A percentile compares a stretch with the other conserved stretches of the same genome.
Conservation (phyloP, 2,888 invertebrate species). For the Pristionchus japonicus region DNA sequence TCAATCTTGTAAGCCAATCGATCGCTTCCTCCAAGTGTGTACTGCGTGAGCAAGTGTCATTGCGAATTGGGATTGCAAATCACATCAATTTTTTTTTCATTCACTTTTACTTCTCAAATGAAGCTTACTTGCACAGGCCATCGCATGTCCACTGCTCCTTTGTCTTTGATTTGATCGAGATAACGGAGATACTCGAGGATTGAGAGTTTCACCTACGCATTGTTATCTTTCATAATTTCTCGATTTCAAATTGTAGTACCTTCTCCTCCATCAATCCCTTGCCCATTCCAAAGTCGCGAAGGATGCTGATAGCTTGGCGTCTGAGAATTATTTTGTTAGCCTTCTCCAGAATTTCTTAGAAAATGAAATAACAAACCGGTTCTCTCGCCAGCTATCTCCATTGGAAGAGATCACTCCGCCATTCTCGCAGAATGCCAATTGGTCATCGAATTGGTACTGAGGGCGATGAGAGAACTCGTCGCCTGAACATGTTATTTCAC, state of each 20-base stretch:
- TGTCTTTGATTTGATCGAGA: not conserved
- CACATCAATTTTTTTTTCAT: not conserved
- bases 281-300: conserved; percentile 27
- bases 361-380: too few relatives aligned
- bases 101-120: not conserved
- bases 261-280: conserved; percentile 29
- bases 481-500: not conserved
- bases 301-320: not conserved
- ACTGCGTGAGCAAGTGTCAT: too few relatives aligned
- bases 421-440: conserved; percentile 3
- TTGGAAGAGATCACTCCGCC: not conserved
- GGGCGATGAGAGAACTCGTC: not conserved
- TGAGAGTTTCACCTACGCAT: not conserved
- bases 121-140: not conserved
- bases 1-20: too few relatives aligned
- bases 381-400: conserved; percentile 17
- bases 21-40: too few relatives aligned
- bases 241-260: not conserved
- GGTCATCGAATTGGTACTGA: not conserved
- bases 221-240: not conserved
- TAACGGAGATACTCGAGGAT: not conserved
- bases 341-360: not conserved
- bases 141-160: not conserved
- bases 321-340: not conserved
- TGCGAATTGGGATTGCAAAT: not conserved